These are phyloP conservation scores for Eurystomus gularis DNA, from an alignment of 2,113 vertebrate genomes.

Conservation along the genomic window DNA sequence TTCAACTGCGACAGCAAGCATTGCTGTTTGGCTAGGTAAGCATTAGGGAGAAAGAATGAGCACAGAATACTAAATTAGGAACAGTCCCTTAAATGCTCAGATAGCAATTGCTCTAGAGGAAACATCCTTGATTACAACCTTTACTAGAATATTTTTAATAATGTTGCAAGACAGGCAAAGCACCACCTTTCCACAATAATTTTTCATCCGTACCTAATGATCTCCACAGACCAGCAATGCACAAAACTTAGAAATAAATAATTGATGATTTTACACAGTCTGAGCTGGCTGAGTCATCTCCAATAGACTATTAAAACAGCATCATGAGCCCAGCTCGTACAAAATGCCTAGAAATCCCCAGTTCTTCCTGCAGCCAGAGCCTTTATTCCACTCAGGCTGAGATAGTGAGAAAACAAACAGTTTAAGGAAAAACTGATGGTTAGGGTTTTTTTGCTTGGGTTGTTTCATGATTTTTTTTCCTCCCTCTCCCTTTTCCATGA, in stretches of 20 bases:
- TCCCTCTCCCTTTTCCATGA: not conserved
- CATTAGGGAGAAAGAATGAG: not conserved
- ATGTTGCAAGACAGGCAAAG: not conserved
- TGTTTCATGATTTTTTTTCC: not conserved
- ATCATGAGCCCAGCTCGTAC: not conserved
- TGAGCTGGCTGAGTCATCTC: slow-evolving; percentile 31
- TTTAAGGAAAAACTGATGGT: not conserved
- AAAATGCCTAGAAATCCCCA: slow-evolving; percentile 22
- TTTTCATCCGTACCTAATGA: slow-evolving; percentile 19
- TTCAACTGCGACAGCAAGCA: not conserved
- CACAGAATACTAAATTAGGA: not conserved
- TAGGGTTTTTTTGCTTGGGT: not conserved
- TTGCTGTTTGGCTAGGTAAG: not conserved
- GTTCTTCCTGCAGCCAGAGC: not conserved
- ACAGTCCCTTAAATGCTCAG: not conserved
- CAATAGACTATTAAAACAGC: not conserved
- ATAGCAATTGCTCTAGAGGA: not conserved
- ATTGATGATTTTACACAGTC: slow-evolving; percentile 36
- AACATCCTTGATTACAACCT: not conserved
- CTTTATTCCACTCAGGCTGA: not conserved
- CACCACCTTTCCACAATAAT: not conserved
- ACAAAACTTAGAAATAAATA: slow-evolving; percentile 35
- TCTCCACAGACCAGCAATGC: not conserved
- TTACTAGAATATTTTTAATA: not conserved
- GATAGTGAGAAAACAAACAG: not conserved